Evolutionary conservation across 2,113 vertebrate species (phyloP).

Genomic region (Chrysochloris asiatica): DNA sequence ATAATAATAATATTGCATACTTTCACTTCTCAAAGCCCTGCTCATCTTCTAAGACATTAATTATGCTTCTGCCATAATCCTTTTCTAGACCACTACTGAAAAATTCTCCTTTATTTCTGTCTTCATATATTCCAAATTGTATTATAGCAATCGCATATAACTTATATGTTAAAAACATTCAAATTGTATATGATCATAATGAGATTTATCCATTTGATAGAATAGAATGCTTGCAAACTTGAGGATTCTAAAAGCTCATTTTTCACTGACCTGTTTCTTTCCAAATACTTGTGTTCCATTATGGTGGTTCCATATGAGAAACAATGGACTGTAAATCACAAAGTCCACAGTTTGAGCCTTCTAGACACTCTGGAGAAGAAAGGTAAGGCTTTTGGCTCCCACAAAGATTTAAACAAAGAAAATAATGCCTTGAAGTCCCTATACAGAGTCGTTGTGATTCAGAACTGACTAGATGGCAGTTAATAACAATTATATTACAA

Average conservation of each 20-base stretch:
- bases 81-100: neutral
- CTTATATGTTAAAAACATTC: constrained; percentile 17
- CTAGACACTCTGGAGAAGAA: no score
- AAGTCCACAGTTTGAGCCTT: no score
- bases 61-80: neutral
- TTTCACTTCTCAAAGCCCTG: neutral
- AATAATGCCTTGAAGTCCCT: no score
- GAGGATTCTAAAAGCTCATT: constrained; percentile 20
- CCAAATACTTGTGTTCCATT: neutral
- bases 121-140: neutral
- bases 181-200: constrained; percentile 48
- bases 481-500: no score
- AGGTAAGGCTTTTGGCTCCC: no score
- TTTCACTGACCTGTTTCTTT: constrained; percentile 4
- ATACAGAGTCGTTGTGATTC: no score
- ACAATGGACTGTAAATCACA: no score
- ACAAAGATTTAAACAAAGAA: no score
- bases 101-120: neutral
- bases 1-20: no score
- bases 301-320: no score
- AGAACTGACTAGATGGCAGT: no score
- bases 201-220: constrained; percentile 47
- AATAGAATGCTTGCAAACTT: neutral
- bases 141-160: constrained; percentile 30
- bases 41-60: neutral